Conservation (phyloP, 2,888 invertebrate species). For the Anoncus sp. region DNA sequence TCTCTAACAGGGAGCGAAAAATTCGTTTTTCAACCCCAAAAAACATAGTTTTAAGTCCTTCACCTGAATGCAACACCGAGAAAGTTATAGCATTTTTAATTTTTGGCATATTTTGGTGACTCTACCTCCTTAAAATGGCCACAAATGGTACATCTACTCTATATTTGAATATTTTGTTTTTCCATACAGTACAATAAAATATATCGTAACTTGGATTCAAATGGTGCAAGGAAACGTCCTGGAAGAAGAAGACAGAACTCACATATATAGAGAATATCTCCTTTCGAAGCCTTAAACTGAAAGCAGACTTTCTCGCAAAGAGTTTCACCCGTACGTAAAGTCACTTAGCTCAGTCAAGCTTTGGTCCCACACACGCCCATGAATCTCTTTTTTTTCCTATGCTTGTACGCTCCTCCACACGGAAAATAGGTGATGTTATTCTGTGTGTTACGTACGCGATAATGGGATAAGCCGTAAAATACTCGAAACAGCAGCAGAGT, state of each 20-base stretch:
- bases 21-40: too few relatives aligned
- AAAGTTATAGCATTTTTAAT: too few relatives aligned
- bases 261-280: background rate
- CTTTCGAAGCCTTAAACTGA: background rate
- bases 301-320: slow-evolving; percentile 12
- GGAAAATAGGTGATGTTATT: background rate
- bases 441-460: slow-evolving; percentile 14
- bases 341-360: slow-evolving; percentile 31
- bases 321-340: slow-evolving; percentile 28
- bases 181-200: background rate
- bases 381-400: slow-evolving; percentile 33
- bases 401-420: slow-evolving; percentile 3
- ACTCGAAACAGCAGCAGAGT: slow-evolving; percentile 51
- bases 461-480: slow-evolving; percentile 59
- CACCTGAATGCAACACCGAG: too few relatives aligned
- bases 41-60: too few relatives aligned
- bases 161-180: too few relatives aligned
- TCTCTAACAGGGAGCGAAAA: too few relatives aligned
- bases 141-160: too few relatives aligned
- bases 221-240: background rate
- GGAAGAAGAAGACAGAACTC: background rate
- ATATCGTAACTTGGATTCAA: background rate
- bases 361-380: slow-evolving; percentile 19
- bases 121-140: too few relatives aligned
- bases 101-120: too few relatives aligned